Percentiles rank a stretch among this genome's conserved stretches.
phyloP scores from a whole-genome alignment of 2,113 vertebrate genomes.

The Caranx ignobilis region DNA sequence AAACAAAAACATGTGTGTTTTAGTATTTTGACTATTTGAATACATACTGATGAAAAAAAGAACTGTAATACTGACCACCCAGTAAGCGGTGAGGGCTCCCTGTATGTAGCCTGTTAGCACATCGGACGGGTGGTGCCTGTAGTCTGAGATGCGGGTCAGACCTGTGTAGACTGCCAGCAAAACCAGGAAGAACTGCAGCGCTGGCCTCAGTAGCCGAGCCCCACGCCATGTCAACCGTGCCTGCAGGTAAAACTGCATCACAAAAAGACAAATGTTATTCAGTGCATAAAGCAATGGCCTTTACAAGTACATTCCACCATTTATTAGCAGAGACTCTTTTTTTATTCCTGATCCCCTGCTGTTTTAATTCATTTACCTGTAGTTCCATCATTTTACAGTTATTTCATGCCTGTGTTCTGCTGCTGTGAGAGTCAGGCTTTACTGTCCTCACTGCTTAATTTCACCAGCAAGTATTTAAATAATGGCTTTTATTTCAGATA shows the following conservation, averaged over 20 bases:
- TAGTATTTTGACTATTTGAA: constrained; percentile 23
- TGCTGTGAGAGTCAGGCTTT: neutral
- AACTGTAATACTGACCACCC: constrained; percentile 82
- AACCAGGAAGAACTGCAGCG: constrained; percentile 84
- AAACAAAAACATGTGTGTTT: constrained; percentile 20
- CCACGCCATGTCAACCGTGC: constrained; percentile 82
- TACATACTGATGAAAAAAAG: constrained; percentile 6
- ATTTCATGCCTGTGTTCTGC: neutral
- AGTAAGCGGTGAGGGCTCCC: constrained; percentile 86
- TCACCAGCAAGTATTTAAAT: neutral
- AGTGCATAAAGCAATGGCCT: neutral
- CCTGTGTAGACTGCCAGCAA: constrained; percentile 85
- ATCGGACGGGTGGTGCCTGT: constrained; percentile 84
- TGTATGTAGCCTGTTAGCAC: constrained; percentile 83
- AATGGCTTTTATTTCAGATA: too few relatives aligned
- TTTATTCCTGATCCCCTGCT: neutral
- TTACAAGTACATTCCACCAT: neutral
- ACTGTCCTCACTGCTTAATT: neutral
- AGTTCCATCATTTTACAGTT: neutral
- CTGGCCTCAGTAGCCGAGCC: constrained; percentile 80
- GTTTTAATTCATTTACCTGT: neutral
- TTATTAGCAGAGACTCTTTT: neutral
- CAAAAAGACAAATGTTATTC: constrained; percentile 9
- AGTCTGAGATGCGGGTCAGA: constrained; percentile 84
- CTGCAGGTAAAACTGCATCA: constrained; percentile 85